Percentiles rank a stretch among this genome's conserved stretches.
Conservation (phyloP, 2,888 invertebrate species). For the Perdita meconis region DNA sequence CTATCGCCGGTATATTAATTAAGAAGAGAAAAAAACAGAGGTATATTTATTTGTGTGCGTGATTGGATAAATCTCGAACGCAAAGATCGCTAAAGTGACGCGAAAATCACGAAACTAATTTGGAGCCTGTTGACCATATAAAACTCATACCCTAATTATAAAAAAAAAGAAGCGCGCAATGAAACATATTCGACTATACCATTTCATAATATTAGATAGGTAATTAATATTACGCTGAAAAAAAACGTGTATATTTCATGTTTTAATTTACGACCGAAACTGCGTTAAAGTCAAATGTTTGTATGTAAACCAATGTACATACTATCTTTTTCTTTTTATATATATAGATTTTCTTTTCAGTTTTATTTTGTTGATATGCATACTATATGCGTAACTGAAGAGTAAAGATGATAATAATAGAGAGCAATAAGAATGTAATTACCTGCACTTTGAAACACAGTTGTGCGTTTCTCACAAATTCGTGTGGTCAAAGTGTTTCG, state of each 20-base stretch:
- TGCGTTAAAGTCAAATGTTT: constrained; percentile 43
- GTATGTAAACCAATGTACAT: constrained; percentile 62
- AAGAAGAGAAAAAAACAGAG: constrained; percentile 29
- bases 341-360: constrained; percentile 36
- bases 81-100: constrained; percentile 18
- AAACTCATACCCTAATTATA: constrained; percentile 39
- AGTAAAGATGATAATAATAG: constrained; percentile 48
- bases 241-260: constrained; percentile 51
- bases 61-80: constrained; percentile 31
- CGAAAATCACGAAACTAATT: constrained; percentile 40
- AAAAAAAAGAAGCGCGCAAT: constrained; percentile 46
- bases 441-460: constrained; percentile 26
- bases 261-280: constrained; percentile 61
- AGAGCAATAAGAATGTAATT: constrained; percentile 58
- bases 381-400: constrained; percentile 25
- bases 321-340: constrained; percentile 32
- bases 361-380: constrained; percentile 39
- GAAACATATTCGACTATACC: constrained; percentile 49
- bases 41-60: constrained; percentile 59
- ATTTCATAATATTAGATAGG: constrained; percentile 56
- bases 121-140: constrained; percentile 35
- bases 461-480: constrained; percentile 20
- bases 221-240: constrained; percentile 50
- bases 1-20: constrained; percentile 34
- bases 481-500: constrained; percentile 6